phyloP scores from a whole-genome alignment of 2,797 vertebrate genomes.

The Hoplostethus atlanticus region DNA sequence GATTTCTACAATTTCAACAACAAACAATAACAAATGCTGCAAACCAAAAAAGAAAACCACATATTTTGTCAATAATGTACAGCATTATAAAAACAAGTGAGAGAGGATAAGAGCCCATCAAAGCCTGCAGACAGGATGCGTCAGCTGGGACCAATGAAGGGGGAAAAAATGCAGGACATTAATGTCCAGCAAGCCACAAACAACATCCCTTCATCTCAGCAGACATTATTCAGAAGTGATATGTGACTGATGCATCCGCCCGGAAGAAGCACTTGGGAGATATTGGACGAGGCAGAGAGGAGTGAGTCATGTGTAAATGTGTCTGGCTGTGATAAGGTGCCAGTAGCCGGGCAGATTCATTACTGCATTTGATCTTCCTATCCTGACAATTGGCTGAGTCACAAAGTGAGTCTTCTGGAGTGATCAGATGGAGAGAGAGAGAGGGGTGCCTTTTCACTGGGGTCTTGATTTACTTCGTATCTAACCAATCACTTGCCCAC shows the following conservation, averaged over 20 bases:
- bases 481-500: conserved; percentile 2
- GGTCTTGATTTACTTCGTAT: conserved; percentile 26
- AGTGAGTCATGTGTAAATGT: conserved; percentile 74
- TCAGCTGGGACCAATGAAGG: conserved; percentile 32
- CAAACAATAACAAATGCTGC: not conserved
- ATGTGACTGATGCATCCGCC: conserved; percentile 64
- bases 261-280: conserved; percentile 45
- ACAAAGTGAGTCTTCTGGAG: conserved; percentile 46
- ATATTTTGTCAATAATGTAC: not conserved
- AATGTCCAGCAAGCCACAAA: conserved; percentile 45
- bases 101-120: conserved; percentile 13
- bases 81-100: too few relatives aligned
- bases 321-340: conserved; percentile 54
- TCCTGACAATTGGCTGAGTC: conserved; percentile 67
- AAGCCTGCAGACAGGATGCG: conserved; percentile 35
- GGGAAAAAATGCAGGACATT: conserved; percentile 52
- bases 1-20: too few relatives aligned
- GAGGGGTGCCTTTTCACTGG: conserved; percentile 22
- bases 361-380: conserved; percentile 64
- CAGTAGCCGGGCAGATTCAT: conserved; percentile 58
- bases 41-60: not conserved
- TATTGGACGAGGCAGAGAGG: conserved; percentile 35
- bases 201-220: conserved; percentile 53
- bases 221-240: conserved; percentile 58
- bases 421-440: conserved; percentile 24